Conservation (phyloP, 2,797 vertebrate species). For the Lepidocolaptes lacrymiger region DNA sequence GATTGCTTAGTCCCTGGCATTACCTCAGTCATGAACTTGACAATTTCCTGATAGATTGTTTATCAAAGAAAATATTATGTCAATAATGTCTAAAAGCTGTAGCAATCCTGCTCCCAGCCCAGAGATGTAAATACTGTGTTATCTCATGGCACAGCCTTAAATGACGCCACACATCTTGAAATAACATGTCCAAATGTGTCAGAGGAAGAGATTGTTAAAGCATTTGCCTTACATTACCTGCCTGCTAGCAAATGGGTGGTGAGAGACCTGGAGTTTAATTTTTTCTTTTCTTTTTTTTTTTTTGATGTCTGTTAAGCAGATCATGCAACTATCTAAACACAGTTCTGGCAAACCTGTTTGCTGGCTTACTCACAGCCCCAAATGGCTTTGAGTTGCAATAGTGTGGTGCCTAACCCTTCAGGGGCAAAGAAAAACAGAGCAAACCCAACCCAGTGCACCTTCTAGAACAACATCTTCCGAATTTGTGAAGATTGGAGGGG, state of each 20-base stretch:
- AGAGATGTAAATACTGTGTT: slow-evolving; percentile 54
- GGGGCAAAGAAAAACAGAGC: slow-evolving; percentile 39
- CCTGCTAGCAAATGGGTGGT: slow-evolving; percentile 67
- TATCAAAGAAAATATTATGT: slow-evolving; percentile 56
- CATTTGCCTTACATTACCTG: slow-evolving; percentile 65
- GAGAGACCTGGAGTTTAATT: slow-evolving; percentile 37
- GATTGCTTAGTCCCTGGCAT: neutral
- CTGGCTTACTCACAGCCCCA: slow-evolving; percentile 36
- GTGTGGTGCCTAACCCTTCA: slow-evolving; percentile 18
- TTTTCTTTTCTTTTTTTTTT: neutral
- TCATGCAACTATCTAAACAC: slow-evolving; percentile 63
- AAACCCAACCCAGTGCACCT: slow-evolving; percentile 47
- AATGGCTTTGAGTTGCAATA: slow-evolving; percentile 47
- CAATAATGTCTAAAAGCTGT: slow-evolving; percentile 49
- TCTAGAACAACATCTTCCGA: slow-evolving; percentile 68
- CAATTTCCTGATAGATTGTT: slow-evolving; percentile 47
- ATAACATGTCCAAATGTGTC: slow-evolving; percentile 72
- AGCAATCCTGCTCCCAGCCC: slow-evolving; percentile 33
- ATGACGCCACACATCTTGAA: slow-evolving; percentile 69
- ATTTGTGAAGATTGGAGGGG: neutral
- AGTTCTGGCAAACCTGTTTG: slow-evolving; percentile 66
- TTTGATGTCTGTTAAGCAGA: slow-evolving; percentile 31
- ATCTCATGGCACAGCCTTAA: slow-evolving; percentile 63
- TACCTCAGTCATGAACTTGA: slow-evolving; percentile 20
- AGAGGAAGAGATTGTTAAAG: slow-evolving; percentile 59